A percentile compares a stretch with the other conserved stretches of the same genome.
These are phyloP conservation scores for Phorcus lineatus DNA, from an alignment of 2,888 invertebrate genomes.

Conservation along the genomic window DNA sequence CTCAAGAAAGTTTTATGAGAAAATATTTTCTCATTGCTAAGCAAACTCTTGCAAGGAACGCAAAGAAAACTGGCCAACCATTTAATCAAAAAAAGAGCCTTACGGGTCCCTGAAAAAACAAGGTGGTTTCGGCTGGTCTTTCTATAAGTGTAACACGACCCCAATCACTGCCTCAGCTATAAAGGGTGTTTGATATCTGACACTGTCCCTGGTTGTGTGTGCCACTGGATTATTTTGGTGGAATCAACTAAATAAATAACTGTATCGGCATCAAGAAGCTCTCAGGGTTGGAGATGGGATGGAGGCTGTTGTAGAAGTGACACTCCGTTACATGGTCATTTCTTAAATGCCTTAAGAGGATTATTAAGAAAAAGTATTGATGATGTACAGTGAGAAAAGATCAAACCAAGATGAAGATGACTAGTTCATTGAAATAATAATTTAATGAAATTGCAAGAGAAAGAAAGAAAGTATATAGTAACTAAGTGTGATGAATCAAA, in stretches of 20 bases:
- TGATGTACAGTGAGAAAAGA: too few species aligned
- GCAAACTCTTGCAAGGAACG: constrained; percentile 14
- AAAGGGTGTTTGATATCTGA: constrained; percentile 21
- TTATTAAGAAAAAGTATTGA: too few species aligned
- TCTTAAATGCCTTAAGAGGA: too few species aligned
- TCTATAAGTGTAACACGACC: neutral
- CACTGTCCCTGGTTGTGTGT: neutral
- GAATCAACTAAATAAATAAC: constrained; percentile 15
- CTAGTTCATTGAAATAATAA: too few species aligned
- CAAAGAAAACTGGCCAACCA: constrained; percentile 22
- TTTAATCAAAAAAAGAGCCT: constrained; percentile 23
- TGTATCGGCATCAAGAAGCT: too few species aligned
- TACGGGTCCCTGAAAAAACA: constrained; percentile 2
- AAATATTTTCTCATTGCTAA: constrained; percentile 25
- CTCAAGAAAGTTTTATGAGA: constrained; percentile 20
- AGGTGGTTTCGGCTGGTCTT: constrained; percentile 1
- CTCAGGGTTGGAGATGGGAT: too few species aligned
- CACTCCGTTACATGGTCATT: too few species aligned
- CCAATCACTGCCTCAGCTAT: neutral
- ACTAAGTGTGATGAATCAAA: too few species aligned
- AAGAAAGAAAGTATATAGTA: too few species aligned
- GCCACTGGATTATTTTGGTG: neutral
- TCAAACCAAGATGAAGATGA: too few species aligned
- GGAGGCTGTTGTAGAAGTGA: too few species aligned
- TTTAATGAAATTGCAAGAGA: too few species aligned